Evolutionary conservation across 2,797 vertebrate genomes (phyloP), one percentile per base, ranked within the genome.

Genomic region (Novumbra hubbsi): DNA sequence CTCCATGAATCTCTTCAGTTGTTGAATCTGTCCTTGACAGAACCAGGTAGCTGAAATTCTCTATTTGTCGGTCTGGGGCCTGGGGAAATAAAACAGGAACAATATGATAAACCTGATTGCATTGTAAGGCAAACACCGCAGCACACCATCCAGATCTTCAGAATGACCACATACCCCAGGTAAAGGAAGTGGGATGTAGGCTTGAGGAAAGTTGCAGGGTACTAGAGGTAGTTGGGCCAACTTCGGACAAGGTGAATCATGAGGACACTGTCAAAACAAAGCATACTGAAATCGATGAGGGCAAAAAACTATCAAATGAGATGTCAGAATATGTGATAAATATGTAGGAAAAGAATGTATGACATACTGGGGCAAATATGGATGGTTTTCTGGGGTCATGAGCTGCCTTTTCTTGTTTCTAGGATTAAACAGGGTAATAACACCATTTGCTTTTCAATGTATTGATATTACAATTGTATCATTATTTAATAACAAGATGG

Each of bases 161-260:
- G 49, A 85, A 34, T 9, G 52, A 4, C 19, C 15, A 73, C 91
- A 92, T 79, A 96, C 96, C 92, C 88, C 87, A 0, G 79, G 76
- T 72, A 94, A 87, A 62, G 88, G 87, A 73, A 96, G 90, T 38
- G 95, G 90, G 6, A 90, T 81, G 83, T 95, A 95, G 7, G 74
- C 68, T 86, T 97, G 96, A 28, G 85, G 82, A 86, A 95, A 96
- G 90, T 95, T 97, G 80, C 96, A 97, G 64, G 95, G 95, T 28
- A 87, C n/a, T 19, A 74, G 7, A 7, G 64, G 71, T 21, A 81
- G 68, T 14, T 32, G 70, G 41, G 86, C 48, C 75, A 96, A 73
- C 87, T 95, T 95, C 15, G 96, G 96, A 90, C 96, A 96, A 7
- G 71, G 74, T 84, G 86, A 81, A 68, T 95, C 85, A 88, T 96